Conservation (phyloP, 2,113 vertebrate genomes). For the Bambusicola thoracicus region DNA sequence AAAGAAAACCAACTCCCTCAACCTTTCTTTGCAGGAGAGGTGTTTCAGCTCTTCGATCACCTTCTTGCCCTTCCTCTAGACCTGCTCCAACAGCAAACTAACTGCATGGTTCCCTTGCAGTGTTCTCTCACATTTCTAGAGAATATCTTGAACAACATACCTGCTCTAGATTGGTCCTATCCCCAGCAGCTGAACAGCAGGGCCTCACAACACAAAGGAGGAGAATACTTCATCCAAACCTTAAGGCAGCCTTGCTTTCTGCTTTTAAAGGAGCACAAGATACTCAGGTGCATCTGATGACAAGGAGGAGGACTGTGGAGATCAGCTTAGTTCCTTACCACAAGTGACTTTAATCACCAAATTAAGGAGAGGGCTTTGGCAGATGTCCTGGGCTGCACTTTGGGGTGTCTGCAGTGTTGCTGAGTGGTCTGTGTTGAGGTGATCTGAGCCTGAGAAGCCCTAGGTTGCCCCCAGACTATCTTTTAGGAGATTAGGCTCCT, state of each 20-base stretch:
- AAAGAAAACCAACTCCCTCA: neutral
- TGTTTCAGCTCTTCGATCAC: neutral
- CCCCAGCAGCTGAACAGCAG: neutral
- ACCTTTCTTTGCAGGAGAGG: neutral
- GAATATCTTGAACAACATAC: neutral
- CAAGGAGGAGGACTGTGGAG: neutral
- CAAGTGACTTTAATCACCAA: neutral
- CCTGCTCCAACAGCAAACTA: neutral
- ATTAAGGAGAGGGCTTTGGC: neutral
- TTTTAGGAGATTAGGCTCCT: neutral
- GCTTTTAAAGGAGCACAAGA: neutral
- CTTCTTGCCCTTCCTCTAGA: neutral
- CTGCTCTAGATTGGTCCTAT: neutral
- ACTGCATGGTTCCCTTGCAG: no score
- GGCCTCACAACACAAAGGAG: no score
- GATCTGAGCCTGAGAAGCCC: neutral
- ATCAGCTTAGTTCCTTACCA: neutral
- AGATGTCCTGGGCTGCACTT: neutral
- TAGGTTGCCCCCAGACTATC: rapidly evolving
- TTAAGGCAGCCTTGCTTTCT: rapidly evolving
- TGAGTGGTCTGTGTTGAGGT: neutral
- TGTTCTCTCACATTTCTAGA: no score
- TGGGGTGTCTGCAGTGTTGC: neutral
- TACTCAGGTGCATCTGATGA: neutral
- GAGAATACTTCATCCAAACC: neutral